Conservation (phyloP, 2,113 vertebrate species). For the Strix uralensis region DNA sequence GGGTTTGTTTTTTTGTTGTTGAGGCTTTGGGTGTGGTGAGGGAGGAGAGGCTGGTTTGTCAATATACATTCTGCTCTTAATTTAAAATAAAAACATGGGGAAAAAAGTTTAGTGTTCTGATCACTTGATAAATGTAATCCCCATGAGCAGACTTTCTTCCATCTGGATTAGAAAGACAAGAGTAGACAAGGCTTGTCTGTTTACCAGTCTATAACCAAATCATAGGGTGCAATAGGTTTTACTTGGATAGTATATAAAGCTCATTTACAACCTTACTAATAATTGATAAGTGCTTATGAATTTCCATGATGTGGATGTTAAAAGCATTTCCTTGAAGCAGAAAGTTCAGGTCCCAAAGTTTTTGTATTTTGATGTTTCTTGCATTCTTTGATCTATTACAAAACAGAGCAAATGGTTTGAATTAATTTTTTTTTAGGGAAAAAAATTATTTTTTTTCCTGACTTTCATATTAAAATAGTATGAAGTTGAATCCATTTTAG, state of each 20-base stretch:
- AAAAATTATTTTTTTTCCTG: neutral
- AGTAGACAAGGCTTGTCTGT: neutral
- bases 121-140: neutral
- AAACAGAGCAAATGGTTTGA: neutral
- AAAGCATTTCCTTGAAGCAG: neutral
- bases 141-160: neutral
- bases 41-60: too few species aligned
- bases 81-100: neutral
- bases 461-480: neutral
- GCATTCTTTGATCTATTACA: neutral
- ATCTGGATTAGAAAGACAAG: neutral
- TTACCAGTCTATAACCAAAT: neutral
- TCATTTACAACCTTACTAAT: neutral
- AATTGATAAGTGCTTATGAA: neutral
- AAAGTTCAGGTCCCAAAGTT: neutral
- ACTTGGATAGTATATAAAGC: neutral
- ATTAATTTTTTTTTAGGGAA: neutral
- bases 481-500: neutral
- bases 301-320: neutral
- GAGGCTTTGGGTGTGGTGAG: neutral
- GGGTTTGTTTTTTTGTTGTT: neutral
- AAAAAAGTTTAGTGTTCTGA: neutral
- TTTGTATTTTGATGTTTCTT: neutral
- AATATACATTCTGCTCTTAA: fast-evolving
- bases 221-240: neutral